Conservation (phyloP, 2,888 invertebrate genomes). For the Galerucella pusilla region DNA sequence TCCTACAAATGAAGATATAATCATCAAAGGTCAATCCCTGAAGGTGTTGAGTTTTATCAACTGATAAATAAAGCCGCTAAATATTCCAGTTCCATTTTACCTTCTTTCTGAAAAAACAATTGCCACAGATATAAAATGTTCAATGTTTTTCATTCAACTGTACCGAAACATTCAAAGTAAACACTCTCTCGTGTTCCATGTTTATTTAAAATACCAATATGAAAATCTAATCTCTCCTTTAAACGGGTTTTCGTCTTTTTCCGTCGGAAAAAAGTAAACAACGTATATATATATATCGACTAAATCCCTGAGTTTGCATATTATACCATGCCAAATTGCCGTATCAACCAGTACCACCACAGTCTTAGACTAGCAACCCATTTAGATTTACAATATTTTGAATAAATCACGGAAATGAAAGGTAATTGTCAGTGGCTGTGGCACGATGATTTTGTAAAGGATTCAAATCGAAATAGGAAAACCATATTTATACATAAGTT, state of each 20-base stretch:
- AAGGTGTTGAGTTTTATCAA: no score
- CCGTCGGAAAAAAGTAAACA: constrained; percentile 5
- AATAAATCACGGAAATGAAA: constrained; percentile 16
- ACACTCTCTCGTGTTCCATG: background rate
- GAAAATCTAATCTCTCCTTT: constrained; percentile 3
- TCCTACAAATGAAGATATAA: no score
- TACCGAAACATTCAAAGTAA: background rate
- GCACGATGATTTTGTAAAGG: background rate
- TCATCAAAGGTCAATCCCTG: no score
- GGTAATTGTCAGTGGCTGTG: constrained; percentile 3
- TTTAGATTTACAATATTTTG: constrained; percentile 20
- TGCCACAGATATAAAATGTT: no score
- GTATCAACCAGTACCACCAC: constrained; percentile 27
- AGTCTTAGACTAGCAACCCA: background rate
- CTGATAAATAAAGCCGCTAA: no score
- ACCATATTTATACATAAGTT: background rate
- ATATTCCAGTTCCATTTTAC: no score
- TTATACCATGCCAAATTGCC: background rate
- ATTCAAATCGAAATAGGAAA: background rate
- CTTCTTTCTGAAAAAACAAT: no score
- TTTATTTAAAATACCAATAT: constrained; percentile 6
- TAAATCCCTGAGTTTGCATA: constrained; percentile 2
- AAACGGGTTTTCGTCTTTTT: background rate
- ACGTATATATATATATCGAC: constrained; percentile 20
- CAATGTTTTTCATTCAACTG: no score